phyloP scores from a whole-genome alignment of 1,140 invertebrate genomes.

The Mizuhopecten yessoensis region DNA sequence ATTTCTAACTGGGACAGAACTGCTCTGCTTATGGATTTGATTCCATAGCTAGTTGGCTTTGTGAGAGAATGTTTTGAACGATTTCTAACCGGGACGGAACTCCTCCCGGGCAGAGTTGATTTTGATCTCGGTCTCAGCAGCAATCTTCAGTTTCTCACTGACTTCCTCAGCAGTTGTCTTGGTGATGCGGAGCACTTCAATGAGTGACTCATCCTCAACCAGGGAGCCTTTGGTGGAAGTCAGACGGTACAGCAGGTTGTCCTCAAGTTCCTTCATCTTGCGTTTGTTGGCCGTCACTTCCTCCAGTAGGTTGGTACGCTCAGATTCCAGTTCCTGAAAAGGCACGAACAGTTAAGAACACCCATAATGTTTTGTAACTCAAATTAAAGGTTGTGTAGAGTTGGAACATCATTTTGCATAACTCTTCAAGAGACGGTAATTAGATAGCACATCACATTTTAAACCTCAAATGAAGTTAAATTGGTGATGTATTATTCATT shows the following conservation, averaged over 20 bases:
- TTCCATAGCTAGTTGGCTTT: not conserved
- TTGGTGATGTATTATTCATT: no score
- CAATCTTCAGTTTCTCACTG: slow-evolving; percentile 95
- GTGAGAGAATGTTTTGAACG: not conserved
- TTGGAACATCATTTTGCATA: no score
- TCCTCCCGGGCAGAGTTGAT: slow-evolving; percentile 97
- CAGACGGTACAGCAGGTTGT: slow-evolving; percentile 93
- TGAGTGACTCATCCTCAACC: slow-evolving; percentile 97
- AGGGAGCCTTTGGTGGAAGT: slow-evolving; percentile 96
- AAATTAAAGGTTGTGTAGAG: no score
- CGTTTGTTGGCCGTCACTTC: slow-evolving; percentile 97
- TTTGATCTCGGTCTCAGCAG: slow-evolving; percentile 96
- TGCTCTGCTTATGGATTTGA: no score
- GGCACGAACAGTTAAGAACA: not conserved
- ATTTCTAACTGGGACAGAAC: no score
- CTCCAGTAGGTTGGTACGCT: slow-evolving; percentile 95
- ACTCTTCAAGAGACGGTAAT: no score
- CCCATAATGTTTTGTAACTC: no score
- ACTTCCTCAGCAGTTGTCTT: slow-evolving; percentile 97
- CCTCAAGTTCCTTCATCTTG: slow-evolving; percentile 97
- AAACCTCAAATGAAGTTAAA: no score
- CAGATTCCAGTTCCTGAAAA: slow-evolving; percentile 93
- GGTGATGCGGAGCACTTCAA: slow-evolving; percentile 95
- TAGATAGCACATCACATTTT: no score
- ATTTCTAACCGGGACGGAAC: slow-evolving; percentile 89